A percentile compares a stretch with the other conserved stretches of the same genome.
These are phyloP conservation scores for Albula glossodonta DNA, from an alignment of 2,113 vertebrate genomes.

Conservation along the genomic window DNA sequence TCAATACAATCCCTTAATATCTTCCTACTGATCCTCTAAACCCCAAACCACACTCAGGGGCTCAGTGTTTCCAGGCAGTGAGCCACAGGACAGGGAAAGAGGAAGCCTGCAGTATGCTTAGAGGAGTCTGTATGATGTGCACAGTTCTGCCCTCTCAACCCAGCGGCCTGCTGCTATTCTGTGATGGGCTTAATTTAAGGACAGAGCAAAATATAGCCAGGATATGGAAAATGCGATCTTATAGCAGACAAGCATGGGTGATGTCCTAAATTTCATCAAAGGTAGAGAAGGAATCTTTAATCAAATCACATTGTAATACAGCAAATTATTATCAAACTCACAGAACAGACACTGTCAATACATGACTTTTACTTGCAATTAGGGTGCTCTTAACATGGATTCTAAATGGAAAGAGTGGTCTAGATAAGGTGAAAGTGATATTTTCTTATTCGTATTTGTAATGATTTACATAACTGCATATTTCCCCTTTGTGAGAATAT, in stretches of 20 bases:
- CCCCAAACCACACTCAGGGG: conserved; percentile 59
- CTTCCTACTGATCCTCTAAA: conserved; percentile 59
- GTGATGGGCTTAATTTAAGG: neutral
- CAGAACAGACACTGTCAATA: neutral
- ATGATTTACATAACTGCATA: neutral
- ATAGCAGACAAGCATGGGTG: too few relatives aligned
- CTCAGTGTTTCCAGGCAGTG: conserved; percentile 30
- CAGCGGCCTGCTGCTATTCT: neutral
- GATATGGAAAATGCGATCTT: too few relatives aligned
- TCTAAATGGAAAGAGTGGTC: neutral
- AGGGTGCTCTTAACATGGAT: neutral
- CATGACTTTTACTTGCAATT: neutral
- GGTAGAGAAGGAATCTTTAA: too few relatives aligned
- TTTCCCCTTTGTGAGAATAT: neutral
- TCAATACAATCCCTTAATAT: conserved; percentile 51
- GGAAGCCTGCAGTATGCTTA: neutral
- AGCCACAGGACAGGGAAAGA: conserved; percentile 28
- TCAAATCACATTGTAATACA: neutral
- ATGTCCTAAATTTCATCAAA: too few relatives aligned
- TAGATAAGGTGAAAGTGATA: neutral
- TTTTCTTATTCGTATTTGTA: too few relatives aligned
- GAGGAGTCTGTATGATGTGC: neutral
- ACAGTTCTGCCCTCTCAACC: neutral
- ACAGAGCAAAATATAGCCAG: neutral
- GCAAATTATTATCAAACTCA: neutral